Evolutionary conservation across 2,797 vertebrate genomes (phyloP), one percentile per base, ranked within the genome.

Genomic region (Girardinus metallicus): DNA sequence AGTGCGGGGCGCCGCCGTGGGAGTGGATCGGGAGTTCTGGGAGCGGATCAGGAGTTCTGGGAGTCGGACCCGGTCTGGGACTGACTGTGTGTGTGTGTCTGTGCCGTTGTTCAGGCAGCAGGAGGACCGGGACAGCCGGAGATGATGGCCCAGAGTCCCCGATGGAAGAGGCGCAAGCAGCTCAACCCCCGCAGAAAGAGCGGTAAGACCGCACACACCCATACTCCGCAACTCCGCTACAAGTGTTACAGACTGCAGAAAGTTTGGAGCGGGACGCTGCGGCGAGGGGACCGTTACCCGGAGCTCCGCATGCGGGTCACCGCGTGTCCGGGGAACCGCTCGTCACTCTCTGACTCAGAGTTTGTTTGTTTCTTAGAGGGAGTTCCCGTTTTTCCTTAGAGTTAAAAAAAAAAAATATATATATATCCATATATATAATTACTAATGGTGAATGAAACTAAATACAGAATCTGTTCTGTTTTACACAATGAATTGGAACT

Each of bases 121-220:
- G 43, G 51, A 73, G 51, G 57, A 60, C 75, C 95, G 96, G 96
- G 95, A 90, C 96, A 97, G 96, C 96, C 96, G 95, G 95, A 97
- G 96, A 97, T 97, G 95, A 97, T 97, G 97, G 97, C 97, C 96
- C 97, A 98, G 96, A 97, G 96, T 95, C 97, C 97, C 95, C 97
- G 97, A 95, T 97, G 96, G 95, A 97, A 97, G 96, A 97, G 97
- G 95, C 95, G 97, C 94, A 99, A 99, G 95, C 97, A 98, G 97
- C 97, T 97, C 96, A 98, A 98, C 96, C 97, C 97, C 84, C 95
- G 97, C 80, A 96, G 97, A 94, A 98, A 98, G 96, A 97, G 97
- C 97, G 97, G 97, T 98, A 97, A 96, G 96, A 91, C 2, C 46
- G 29, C 8, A 43, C 79, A 5, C 64, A 39, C 77, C 21, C 43